Evolutionary conservation across 2,888 invertebrate species (phyloP).

Genomic region (Pheosia gnoma): DNA sequence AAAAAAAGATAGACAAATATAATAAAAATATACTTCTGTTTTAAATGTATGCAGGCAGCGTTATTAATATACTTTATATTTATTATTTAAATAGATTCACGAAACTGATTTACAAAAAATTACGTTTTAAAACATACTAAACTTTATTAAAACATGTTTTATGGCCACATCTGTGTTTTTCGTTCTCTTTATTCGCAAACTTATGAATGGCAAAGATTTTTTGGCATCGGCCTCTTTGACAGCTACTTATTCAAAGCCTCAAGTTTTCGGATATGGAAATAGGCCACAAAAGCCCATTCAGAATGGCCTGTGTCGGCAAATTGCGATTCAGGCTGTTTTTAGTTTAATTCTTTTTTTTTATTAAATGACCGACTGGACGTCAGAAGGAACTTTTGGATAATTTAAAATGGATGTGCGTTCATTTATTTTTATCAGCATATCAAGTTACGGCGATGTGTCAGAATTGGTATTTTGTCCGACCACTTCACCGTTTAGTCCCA

Average conservation of each 20-base stretch:
- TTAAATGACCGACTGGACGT: constrained; percentile 9
- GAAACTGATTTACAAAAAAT: no score
- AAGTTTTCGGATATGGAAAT: constrained; percentile 79
- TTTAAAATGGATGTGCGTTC: not conserved
- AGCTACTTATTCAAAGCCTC: constrained; percentile 64
- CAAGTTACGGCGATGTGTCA: not conserved
- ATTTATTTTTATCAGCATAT: no score
- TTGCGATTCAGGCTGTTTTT: constrained; percentile 47
- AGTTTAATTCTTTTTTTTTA: not conserved
- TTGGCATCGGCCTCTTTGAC: constrained; percentile 76
- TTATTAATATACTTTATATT: no score
- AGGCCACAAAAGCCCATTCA: constrained; percentile 64
- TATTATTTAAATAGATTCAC: no score
- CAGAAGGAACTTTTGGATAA: not conserved
- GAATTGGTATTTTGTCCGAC: not conserved
- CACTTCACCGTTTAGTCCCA: not conserved
- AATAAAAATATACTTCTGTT: no score
- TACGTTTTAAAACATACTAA: no score
- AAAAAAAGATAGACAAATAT: no score
- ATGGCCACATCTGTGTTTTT: constrained; percentile 9
- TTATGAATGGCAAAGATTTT: constrained; percentile 50
- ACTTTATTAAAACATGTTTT: no score
- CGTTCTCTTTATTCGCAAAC: constrained; percentile 34
- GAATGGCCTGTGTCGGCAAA: constrained; percentile 68
- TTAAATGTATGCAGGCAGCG: no score